Evolutionary conservation across 2,797 vertebrate species (phyloP).

Genomic region (Brachyalestes nurse): DNA sequence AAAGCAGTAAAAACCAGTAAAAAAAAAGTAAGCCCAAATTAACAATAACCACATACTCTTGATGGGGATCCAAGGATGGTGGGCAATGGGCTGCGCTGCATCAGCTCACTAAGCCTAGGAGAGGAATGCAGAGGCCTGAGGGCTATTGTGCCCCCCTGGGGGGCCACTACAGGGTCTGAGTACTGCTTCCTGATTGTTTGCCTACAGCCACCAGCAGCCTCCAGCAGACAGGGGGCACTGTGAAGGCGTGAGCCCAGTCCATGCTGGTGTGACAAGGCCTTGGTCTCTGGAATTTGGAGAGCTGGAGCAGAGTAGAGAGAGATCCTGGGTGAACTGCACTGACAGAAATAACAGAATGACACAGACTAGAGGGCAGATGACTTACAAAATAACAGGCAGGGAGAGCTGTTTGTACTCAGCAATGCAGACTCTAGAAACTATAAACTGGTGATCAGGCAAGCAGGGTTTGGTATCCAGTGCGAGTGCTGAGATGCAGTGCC

Average conservation of each 20-base stretch:
- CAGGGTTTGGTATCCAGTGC: neutral
- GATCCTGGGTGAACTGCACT: neutral
- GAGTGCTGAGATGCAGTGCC: neutral
- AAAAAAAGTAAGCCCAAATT: too few species aligned
- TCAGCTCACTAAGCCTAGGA: conserved; percentile 92
- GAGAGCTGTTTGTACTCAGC: neutral
- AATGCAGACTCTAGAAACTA: neutral
- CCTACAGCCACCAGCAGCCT: conserved; percentile 80
- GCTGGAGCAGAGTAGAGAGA: conserved; percentile 59
- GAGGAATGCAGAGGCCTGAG: conserved; percentile 88
- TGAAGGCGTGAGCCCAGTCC: conserved; percentile 91
- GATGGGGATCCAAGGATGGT: conserved; percentile 96
- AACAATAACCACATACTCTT: conserved; percentile 78
- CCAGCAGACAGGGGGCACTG: conserved; percentile 93
- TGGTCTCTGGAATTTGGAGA: conserved; percentile 62
- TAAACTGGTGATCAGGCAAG: conserved; percentile 8
- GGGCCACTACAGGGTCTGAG: conserved; percentile 84
- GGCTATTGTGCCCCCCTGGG: conserved; percentile 74
- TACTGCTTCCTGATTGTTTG: conserved; percentile 94
- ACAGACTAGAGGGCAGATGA: neutral
- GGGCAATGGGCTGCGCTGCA: conserved; percentile 93
- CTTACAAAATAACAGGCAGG: conserved; percentile 7
- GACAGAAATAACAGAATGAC: conserved; percentile 12
- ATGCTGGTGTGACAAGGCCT: conserved; percentile 70
- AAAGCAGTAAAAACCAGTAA: too few species aligned